Percentiles rank a stretch among this genome's conserved stretches.
phyloP scores from a whole-genome alignment of 2,113 vertebrate genomes.

The Hirundichthys speculiger region DNA sequence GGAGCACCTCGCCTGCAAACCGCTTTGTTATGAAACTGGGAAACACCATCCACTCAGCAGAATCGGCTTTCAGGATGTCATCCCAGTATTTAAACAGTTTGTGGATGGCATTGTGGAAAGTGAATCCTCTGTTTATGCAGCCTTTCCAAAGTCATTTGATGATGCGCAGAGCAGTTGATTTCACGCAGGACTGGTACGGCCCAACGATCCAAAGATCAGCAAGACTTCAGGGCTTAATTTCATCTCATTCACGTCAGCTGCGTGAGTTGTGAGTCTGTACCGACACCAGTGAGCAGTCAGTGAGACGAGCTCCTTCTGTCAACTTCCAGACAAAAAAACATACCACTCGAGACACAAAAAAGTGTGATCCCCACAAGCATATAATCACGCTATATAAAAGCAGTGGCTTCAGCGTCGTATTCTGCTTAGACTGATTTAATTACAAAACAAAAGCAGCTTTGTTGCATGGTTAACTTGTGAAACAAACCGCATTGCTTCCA shows the following conservation, averaged over 20 bases:
- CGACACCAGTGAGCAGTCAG: no score
- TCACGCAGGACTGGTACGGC: not conserved
- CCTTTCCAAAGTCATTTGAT: constrained; percentile 63
- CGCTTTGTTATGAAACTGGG: constrained; percentile 50
- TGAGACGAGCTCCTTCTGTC: constrained; percentile 29
- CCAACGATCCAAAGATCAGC: not conserved
- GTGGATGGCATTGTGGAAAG: constrained; percentile 69
- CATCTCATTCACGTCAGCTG: constrained; percentile 15
- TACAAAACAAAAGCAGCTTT: constrained; percentile 83
- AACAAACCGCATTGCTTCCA: constrained; percentile 72
- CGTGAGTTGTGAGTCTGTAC: constrained; percentile 30
- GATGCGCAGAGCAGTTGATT: constrained; percentile 28
- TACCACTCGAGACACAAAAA: constrained; percentile 77
- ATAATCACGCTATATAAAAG: constrained; percentile 89
- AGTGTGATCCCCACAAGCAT: constrained; percentile 82
- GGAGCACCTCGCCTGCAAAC: constrained; percentile 61
- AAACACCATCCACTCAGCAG: constrained; percentile 34
- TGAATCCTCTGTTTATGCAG: constrained; percentile 67
- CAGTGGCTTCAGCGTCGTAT: constrained; percentile 77
- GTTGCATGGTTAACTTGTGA: constrained; percentile 79
- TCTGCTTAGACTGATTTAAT: constrained; percentile 88
- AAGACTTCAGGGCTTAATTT: constrained; percentile 5
- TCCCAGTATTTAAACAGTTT: constrained; percentile 56
- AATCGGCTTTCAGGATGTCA: constrained; percentile 68
- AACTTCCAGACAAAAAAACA: constrained; percentile 52